Evolutionary conservation across 2,797 vertebrate genomes (phyloP).

Genomic region (Acanthornis magna): DNA sequence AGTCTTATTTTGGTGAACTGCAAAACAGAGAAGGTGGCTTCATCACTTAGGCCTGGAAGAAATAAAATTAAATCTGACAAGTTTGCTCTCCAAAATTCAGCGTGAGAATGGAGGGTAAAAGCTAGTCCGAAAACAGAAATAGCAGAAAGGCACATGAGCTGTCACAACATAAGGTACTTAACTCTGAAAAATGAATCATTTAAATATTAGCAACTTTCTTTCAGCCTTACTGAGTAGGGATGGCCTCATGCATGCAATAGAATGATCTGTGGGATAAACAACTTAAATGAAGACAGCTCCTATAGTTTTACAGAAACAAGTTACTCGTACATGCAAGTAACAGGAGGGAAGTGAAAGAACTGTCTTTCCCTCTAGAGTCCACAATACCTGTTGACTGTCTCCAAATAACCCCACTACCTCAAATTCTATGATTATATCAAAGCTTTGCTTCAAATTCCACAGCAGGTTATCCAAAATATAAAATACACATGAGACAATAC

Average conservation of each 20-base stretch:
- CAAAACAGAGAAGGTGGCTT: not conserved
- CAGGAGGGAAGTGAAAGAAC: not conserved
- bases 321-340: not conserved
- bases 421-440: not conserved
- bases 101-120: not conserved
- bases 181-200: not conserved
- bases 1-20: not conserved
- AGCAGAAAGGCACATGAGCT: not conserved
- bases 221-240: not conserved
- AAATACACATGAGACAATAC: not conserved
- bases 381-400: not conserved
- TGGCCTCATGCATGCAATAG: not conserved
- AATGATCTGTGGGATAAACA: not conserved
- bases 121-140: not conserved
- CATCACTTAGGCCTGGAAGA: not conserved
- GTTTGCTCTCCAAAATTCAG: slow-evolving; percentile 5
- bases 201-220: not conserved
- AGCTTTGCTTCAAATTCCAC: not conserved
- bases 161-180: not conserved
- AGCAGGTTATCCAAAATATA: not conserved
- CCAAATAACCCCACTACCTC: not conserved
- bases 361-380: not conserved
- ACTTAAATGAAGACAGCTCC: not conserved
- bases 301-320: not conserved
- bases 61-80: not conserved